A percentile compares a stretch with the other conserved stretches of the same genome.
Conservation (phyloP, 2,113 vertebrate genomes). For the Salvator merianae region DNA sequence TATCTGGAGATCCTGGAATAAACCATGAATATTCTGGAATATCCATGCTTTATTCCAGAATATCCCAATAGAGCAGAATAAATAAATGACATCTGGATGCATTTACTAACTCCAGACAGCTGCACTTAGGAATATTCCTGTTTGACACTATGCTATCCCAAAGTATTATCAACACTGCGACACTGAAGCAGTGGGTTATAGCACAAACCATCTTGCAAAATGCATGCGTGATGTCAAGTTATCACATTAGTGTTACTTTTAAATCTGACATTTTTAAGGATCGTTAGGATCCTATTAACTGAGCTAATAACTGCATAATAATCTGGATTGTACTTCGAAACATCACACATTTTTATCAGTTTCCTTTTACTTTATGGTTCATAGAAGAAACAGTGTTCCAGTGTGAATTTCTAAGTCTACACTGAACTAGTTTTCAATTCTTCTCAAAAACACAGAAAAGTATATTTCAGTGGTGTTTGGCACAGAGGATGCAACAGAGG, state of each 20-base stretch:
- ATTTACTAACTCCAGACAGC: too few relatives aligned
- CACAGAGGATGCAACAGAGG: too few relatives aligned
- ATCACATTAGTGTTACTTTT: neutral
- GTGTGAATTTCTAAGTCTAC: neutral
- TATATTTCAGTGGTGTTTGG: too few relatives aligned
- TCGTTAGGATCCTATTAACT: neutral
- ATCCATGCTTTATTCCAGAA: too few relatives aligned
- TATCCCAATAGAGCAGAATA: too few relatives aligned
- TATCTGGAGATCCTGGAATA: too few relatives aligned
- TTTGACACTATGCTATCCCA: too few relatives aligned
- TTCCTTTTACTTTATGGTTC: neutral
- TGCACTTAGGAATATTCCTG: too few relatives aligned
- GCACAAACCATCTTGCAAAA: neutral
- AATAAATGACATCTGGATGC: too few relatives aligned
- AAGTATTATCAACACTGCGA: neutral
- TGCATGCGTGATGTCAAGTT: accelerated
- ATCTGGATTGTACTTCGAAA: neutral
- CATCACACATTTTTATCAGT: neutral
- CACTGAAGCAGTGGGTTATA: accelerated
- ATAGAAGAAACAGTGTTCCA: neutral
- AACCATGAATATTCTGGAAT: too few relatives aligned
- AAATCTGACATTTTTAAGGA: neutral
- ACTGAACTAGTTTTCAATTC: neutral
- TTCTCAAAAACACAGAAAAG: neutral
- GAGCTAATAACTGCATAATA: neutral